Base-by-base conservation (phyloP, 2,797 vertebrate species). In the Huso huso region DNA sequence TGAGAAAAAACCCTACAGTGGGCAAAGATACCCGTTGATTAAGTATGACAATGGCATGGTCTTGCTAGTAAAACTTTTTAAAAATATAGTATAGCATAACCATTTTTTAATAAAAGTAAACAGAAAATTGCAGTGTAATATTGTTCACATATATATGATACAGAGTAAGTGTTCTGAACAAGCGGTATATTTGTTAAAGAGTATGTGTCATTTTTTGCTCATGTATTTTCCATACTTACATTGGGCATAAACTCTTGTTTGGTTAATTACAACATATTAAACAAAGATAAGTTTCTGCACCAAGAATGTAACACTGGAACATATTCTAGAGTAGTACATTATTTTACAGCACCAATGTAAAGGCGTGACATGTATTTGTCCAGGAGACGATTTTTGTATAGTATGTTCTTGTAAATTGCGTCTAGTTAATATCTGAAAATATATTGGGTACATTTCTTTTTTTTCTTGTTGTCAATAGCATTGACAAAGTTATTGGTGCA, bases 341-440 rank as follows among this genome's bases (percentile, higher is more conserved):
- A 87, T 91, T 84, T 77, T 83, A 79, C 79, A 82, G 90, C 86
- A 87, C 90, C 90, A 77, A 69, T 88, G 83, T 93, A 89, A 87
- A 83, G 90, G 89, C 92, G 91, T 80, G 91, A 94, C 88, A 85
- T 79, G 88, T 94, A 94, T 92, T 93, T 94, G 94, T 94, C 92
- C 90, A 90, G 91, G 91, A 95, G 90, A 92, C 90, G 86, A 91
- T 93, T 96, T 80, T 97, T 98, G 95, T 97, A 98, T 95, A 97
- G 93, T 92, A 94, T 95, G 95, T 99, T 98, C 92, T 93, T 98
- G 93, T 96, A 95, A 86, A 95, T 97, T 92, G 90, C 90, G 92
- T 91, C 90, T 91, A 94, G 93, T 96, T 95, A 96, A 97, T 97
- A 96, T 95, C 92, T 94, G 89, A 93, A 92, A 93, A 92, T 96